Base-by-base conservation (phyloP, 92 coral and sea anemone genomes). In the Palythoa caribaeorum region DNA sequence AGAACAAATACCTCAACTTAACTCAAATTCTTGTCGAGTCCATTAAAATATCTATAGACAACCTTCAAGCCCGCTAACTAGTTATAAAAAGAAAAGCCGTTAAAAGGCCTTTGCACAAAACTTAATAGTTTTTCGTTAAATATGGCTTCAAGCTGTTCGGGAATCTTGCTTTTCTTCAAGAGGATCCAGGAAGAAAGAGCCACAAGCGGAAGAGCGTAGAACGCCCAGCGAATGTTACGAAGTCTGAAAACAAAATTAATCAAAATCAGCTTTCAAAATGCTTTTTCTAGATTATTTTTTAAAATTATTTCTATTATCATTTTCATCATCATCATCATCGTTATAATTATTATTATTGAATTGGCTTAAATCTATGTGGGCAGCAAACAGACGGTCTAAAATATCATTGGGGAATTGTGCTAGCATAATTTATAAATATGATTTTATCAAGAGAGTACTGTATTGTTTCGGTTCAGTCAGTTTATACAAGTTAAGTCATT, bases 191-290 rank as follows among this genome's bases (percentile, higher is more conserved):
- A 93, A 47, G 90, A 84, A 66, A 97, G 89, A 68, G 86, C 86
- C 7, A 95, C 90, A 10, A 93, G 91, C 77, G 95, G 76, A 44
- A 94, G 39, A 9, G 94, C 93, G 77, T 97, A 97, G 93, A 93
- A 79, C 38, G 97, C 93, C 98, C 98, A 97, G 39, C 99, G 98
- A 16, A 97, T 94, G 78, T 97, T 97, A 70, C 99, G 99, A 76
- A 97, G 90, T 77, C 99, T 97, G 76, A 5, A 69, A 86, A 55
- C 17, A 50, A 51, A 90, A 76, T 77, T 13, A 88, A 68, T 13
- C 5, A 37, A 65, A 65, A 5, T n/a, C 5, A 9, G 21, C 1
- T 65, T 65, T n/a, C 35, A 21, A 28, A 28, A 28, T 15, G 3
- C 62, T 17, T 65, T 17, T 17, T 65, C 17, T 65, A 17, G 36